phyloP scores from a whole-genome alignment of 2,797 vertebrate species.

The Falco concolor region DNA sequence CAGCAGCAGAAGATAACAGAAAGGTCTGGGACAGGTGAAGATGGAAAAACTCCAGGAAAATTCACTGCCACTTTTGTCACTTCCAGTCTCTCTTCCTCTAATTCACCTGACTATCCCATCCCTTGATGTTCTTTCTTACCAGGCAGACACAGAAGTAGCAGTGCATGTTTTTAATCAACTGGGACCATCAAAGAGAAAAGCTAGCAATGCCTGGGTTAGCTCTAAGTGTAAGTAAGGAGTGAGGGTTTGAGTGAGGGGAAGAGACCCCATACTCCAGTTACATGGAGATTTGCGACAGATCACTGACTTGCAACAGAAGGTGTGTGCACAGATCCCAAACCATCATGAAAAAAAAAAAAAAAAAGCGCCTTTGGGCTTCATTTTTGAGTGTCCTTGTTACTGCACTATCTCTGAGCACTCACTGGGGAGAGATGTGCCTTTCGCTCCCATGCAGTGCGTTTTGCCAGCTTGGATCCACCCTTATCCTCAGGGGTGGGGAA shows the following conservation, averaged over 20 bases:
- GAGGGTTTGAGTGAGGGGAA: neutral
- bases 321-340: neutral
- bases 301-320: neutral
- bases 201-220: neutral
- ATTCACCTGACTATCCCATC: neutral
- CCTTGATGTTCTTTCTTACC: neutral
- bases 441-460: accelerated
- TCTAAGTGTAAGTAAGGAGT: neutral
- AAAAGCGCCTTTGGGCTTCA: neutral
- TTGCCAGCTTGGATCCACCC: neutral
- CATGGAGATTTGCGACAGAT: neutral
- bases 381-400: neutral
- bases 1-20: neutral
- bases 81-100: neutral
- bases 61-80: neutral
- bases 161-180: neutral
- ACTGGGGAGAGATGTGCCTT: neutral
- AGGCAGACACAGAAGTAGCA: neutral
- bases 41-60: neutral
- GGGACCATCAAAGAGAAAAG: neutral
- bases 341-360: neutral
- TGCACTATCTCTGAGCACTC: neutral
- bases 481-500: neutral
- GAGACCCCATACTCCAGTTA: neutral
- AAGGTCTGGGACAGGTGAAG: neutral